Evolutionary conservation across 2,797 vertebrate genomes (phyloP).

Genomic region (Serranus cabrilla): DNA sequence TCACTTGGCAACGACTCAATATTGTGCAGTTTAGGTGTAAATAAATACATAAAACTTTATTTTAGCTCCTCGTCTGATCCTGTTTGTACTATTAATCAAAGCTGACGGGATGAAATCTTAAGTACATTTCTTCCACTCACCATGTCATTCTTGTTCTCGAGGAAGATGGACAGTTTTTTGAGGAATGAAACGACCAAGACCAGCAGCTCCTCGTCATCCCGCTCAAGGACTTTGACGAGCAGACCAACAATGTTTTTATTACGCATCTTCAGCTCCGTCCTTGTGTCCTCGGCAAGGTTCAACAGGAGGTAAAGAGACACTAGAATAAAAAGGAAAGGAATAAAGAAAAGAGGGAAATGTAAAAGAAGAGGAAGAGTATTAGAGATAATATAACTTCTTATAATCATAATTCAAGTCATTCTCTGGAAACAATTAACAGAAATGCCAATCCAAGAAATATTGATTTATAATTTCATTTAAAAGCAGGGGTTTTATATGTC

Average conservation of each 20-base stretch:
- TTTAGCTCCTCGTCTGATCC: too few species aligned
- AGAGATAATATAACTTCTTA: too few species aligned
- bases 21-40: not conserved
- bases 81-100: fast-evolving
- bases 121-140: constrained; percentile 77
- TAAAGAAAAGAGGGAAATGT: too few species aligned
- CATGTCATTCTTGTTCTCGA: constrained; percentile 99
- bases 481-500: not conserved
- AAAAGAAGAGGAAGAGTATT: not conserved
- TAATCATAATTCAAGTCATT: too few species aligned
- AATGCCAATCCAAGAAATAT: not conserved
- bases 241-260: constrained; percentile 98
- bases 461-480: not conserved
- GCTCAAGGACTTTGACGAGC: constrained; percentile 94
- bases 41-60: not conserved
- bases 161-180: constrained; percentile 98
- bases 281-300: constrained; percentile 96
- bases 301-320: constrained; percentile 95
- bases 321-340: constrained; percentile 51
- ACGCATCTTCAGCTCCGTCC: constrained; percentile 98
- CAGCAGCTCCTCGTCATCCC: constrained; percentile 96
- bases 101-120: not conserved
- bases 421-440: too few species aligned
- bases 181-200: constrained; percentile 96
- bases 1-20: not conserved